These are phyloP conservation scores for Cheilosia pagana DNA, from an alignment of 2,888 invertebrate genomes.

Conservation along the genomic window DNA sequence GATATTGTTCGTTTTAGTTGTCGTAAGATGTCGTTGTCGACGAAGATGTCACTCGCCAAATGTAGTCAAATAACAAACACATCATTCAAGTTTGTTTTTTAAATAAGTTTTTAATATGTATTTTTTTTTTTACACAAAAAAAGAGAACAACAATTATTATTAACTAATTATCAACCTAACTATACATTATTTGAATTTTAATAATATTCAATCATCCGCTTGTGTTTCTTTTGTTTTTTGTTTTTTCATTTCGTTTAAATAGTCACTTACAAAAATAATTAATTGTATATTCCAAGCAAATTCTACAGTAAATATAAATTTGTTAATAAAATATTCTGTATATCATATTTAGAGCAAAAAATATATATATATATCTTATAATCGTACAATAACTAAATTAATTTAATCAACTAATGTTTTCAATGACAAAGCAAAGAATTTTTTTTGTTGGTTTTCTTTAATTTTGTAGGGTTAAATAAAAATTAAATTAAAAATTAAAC, in stretches of 20 bases:
- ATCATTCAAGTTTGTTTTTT: slow-evolving; percentile 55
- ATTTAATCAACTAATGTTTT: slow-evolving; percentile 54
- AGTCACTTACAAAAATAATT: slow-evolving; percentile 67
- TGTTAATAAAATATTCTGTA: slow-evolving; percentile 76
- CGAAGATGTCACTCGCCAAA: too few species aligned
- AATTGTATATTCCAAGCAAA: slow-evolving; percentile 71
- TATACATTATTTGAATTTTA: slow-evolving; percentile 64
- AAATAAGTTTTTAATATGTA: slow-evolving; percentile 75
- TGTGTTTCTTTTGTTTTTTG: slow-evolving; percentile 48
- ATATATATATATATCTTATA: slow-evolving; percentile 38
- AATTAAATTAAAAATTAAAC: slow-evolving; percentile 70
- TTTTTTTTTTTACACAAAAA: slow-evolving; percentile 75
- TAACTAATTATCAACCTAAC: slow-evolving; percentile 73
- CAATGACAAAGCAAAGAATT: slow-evolving; percentile 60
- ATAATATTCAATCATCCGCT: slow-evolving; percentile 60
- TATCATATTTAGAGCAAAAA: slow-evolving; percentile 60
- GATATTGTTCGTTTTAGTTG: too few species aligned
- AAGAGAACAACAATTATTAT: slow-evolving; percentile 77
- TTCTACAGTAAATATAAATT: slow-evolving; percentile 72
- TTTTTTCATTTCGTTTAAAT: slow-evolving; percentile 38
- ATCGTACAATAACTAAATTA: slow-evolving; percentile 64
- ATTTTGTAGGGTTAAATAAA: slow-evolving; percentile 59
- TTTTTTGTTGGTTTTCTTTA: slow-evolving; percentile 54
- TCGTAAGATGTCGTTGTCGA: too few species aligned
- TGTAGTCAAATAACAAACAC: neutral